Conservation (phyloP, 1,140 invertebrate species). For the Araneus ventricosus region DNA sequence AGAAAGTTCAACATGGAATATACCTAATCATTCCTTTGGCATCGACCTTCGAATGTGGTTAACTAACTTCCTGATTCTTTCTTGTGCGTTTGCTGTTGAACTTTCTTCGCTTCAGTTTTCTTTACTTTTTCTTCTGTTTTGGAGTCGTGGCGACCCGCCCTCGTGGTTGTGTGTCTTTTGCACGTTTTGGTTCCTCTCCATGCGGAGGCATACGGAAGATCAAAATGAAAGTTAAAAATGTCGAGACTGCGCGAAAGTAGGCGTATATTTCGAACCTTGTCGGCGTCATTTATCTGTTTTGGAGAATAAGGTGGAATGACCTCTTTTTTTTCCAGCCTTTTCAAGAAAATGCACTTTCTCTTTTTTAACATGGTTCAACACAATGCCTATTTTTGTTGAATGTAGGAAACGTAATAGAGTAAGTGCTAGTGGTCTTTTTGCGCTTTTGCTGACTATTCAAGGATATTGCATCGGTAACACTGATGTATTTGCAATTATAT, state of each 20-base stretch:
- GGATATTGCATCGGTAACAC: too few species aligned
- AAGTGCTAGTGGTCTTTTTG: too few species aligned
- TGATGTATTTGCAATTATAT: too few species aligned
- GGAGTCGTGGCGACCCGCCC: background rate
- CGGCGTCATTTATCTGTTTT: background rate
- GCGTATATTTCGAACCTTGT: background rate
- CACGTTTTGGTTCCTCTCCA: background rate
- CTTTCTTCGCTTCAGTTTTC: background rate
- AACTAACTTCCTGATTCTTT: background rate
- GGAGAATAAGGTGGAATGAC: background rate
- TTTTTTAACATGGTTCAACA: too few species aligned
- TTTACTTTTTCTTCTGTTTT: background rate
- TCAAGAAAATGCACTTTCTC: background rate
- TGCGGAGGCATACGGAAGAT: background rate
- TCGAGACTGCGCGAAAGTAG: background rate
- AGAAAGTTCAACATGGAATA: background rate
- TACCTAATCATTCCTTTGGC: background rate
- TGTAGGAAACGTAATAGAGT: too few species aligned
- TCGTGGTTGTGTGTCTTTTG: background rate
- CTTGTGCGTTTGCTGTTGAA: background rate
- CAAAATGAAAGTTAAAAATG: background rate
- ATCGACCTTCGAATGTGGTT: background rate
- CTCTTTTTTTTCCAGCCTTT: background rate
- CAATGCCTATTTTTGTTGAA: too few species aligned
- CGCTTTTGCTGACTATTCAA: too few species aligned